Evolutionary conservation across 2,113 vertebrate genomes (phyloP), one percentile per base, ranked within the genome.

Genomic region (Probosciger aterrimus): DNA sequence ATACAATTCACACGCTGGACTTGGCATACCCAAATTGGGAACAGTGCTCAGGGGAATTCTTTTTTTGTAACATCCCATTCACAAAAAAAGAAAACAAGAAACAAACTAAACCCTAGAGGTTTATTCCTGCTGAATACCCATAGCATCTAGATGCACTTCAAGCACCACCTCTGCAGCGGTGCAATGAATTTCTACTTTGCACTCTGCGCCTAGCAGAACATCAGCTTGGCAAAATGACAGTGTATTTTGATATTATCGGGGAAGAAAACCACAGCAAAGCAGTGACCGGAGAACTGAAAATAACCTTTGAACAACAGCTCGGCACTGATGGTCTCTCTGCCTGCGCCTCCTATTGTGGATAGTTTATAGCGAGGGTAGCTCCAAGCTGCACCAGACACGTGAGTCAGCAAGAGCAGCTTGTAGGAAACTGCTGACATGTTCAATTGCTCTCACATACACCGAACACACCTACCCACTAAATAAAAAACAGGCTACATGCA

Each of bases 391-490:
- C 76, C 96, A 95, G 97, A 98, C 93, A 95, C 90, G 96, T 98
- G 98, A 98, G 98, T 98, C 98, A 98, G 98, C 98, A 98, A 92
- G 94, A 88, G 79, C 88, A 70, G 91, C 97, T 88, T 74, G 91
- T 65, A 97, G 98, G 97, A 98, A 98, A 98, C 84, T 98, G 98
- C 98, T 98, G 98, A 98, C 98, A 97, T 24, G 93, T 96, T 88
- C 88, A 96, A 97, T 93, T 85, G 97, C 96, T 97, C 97, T 90
- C 95, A 84, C 97, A 97, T 88, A 94, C 82, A 96, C 94, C 79
- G 78, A 95, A 96, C 97, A 98, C 98, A 98, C 97, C 96, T 96
- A 97, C 97, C 95, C 78, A 62, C 95, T 88, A 96, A 97, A 97
- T 95, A 98, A 96, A 94, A 97, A 97, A 95, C 96, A 97, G 96